phyloP scores from a whole-genome alignment of 2,113 vertebrate genomes.

The Hirundichthys speculiger region DNA sequence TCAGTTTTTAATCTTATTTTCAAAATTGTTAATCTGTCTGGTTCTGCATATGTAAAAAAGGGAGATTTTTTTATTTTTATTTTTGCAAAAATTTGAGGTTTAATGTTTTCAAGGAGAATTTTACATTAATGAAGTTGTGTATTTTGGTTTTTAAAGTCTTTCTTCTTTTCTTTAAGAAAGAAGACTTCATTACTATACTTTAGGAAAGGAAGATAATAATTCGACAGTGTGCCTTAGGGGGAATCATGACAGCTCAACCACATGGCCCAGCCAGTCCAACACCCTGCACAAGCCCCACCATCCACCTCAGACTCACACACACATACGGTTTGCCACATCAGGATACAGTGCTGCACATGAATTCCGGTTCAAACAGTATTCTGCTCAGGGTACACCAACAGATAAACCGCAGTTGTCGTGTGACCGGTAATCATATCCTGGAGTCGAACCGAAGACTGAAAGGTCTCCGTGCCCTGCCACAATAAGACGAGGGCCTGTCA shows the following conservation, averaged over 20 bases:
- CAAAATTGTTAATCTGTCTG: too few relatives aligned
- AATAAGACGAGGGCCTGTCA: constrained; percentile 15
- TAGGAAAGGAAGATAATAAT: constrained; percentile 76
- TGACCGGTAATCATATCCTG: constrained; percentile 76
- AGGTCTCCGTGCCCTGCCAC: constrained; percentile 34
- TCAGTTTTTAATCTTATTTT: too few relatives aligned
- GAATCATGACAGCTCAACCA: constrained; percentile 73
- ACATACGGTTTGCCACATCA: constrained; percentile 79
- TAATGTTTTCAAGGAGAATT: too few relatives aligned
- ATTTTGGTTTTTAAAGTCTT: too few relatives aligned
- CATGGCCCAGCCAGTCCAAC: constrained; percentile 74
- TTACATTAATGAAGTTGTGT: too few relatives aligned
- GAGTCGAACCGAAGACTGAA: constrained; percentile 46
- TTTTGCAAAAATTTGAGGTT: too few relatives aligned
- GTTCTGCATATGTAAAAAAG: too few relatives aligned
- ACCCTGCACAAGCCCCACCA: constrained; percentile 65
- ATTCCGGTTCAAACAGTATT: constrained; percentile 87
- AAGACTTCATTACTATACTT: constrained; percentile 63
- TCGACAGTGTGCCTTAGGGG: constrained; percentile 56
- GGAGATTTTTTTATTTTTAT: too few relatives aligned
- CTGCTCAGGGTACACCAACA: constrained; percentile 78
- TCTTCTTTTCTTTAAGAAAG: constrained; percentile 62
- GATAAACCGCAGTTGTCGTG: constrained; percentile 82
- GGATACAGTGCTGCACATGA: constrained; percentile 82
- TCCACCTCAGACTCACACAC: constrained; percentile 56